A percentile compares a stretch with the other conserved stretches of the same genome.
These are phyloP conservation scores for Ibycter americanus DNA, from an alignment of 2,797 vertebrate genomes.

Conservation along the genomic window DNA sequence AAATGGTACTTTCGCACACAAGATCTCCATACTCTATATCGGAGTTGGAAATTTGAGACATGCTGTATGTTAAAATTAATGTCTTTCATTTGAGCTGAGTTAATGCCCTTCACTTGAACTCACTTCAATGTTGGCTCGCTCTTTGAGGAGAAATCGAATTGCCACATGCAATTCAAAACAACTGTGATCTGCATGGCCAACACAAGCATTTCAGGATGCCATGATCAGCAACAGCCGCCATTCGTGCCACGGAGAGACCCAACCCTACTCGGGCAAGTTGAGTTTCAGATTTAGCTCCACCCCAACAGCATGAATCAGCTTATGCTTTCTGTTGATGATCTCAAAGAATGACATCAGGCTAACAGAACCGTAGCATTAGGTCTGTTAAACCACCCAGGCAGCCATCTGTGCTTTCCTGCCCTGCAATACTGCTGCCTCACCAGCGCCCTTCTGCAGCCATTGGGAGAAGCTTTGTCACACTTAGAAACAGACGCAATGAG, in stretches of 20 bases:
- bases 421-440: accelerated
- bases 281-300: not conserved
- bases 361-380: not conserved
- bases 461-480: not conserved
- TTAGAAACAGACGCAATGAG: not conserved
- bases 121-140: not conserved
- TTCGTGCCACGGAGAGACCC: not conserved
- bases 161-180: not conserved
- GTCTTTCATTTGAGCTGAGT: not conserved
- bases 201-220: accelerated
- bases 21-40: too few relatives aligned
- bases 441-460: not conserved
- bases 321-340: not conserved
- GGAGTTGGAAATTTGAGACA: not conserved
- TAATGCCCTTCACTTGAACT: not conserved
- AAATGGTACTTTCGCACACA: not conserved
- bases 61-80: not conserved
- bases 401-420: not conserved
- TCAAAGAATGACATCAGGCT: not conserved
- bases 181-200: accelerated
- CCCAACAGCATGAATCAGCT: not conserved
- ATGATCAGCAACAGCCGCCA: accelerated
- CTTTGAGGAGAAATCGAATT: not conserved
- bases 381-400: not conserved
- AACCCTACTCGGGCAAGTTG: not conserved